Evolutionary conservation across 2,113 vertebrate species (phyloP).

Genomic region (Grammomys dolichurus): DNA sequence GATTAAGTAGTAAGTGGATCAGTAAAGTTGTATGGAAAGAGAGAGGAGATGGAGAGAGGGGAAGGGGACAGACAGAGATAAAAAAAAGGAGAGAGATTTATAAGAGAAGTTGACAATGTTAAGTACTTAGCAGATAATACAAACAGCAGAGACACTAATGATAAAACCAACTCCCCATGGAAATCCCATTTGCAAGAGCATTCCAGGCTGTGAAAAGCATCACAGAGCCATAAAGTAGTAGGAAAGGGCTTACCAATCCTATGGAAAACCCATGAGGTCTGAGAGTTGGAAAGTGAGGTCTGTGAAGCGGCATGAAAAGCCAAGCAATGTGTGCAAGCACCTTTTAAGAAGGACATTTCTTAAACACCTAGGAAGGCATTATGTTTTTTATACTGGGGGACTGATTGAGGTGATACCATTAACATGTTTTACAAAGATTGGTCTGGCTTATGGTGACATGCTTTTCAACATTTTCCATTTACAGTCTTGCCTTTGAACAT

Average conservation of each 20-base stretch:
- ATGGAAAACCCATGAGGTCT: neutral
- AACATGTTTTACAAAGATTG: slow-evolving; percentile 24
- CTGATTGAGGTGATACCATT: neutral
- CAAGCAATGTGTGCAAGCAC: fast-evolving
- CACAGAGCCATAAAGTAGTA: neutral
- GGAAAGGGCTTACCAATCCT: neutral
- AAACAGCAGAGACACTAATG: slow-evolving; percentile 9
- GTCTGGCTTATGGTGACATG: slow-evolving; percentile 52
- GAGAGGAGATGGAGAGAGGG: fast-evolving
- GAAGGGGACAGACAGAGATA: neutral
- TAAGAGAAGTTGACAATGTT: slow-evolving; percentile 50
- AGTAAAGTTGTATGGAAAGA: neutral
- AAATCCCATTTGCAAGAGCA: neutral
- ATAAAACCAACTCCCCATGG: neutral
- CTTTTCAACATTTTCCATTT: slow-evolving; percentile 66
- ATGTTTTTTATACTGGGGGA: neutral
- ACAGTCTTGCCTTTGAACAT: slow-evolving; percentile 62
- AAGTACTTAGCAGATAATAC: slow-evolving; percentile 3
- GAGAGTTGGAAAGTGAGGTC: neutral
- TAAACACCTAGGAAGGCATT: neutral
- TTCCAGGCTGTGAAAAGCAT: neutral
- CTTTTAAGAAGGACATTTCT: slow-evolving; percentile 10
- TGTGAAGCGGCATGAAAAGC: neutral
- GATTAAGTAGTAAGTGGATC: neutral
- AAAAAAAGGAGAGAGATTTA: neutral